These are phyloP conservation scores for Pyrochroa serraticornis DNA, from an alignment of 2,888 invertebrate species.

Conservation along the genomic window DNA sequence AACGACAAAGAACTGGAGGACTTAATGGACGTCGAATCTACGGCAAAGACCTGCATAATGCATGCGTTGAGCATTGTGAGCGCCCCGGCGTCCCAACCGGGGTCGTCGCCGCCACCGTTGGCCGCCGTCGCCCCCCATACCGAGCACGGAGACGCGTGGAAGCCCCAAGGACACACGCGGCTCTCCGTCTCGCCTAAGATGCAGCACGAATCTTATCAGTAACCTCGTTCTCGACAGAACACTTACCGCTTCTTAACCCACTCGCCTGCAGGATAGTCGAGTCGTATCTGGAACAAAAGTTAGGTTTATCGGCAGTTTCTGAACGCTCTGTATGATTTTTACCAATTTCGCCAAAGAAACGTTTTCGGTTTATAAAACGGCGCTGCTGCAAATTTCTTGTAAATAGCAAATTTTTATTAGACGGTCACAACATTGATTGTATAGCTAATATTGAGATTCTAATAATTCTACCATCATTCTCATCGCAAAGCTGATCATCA, in stretches of 20 bases:
- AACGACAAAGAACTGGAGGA: constrained; percentile 63
- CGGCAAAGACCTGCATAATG: constrained; percentile 62
- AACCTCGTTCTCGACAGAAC: constrained; percentile 9
- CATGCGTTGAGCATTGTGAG: constrained; percentile 64
- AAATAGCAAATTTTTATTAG: too few relatives aligned
- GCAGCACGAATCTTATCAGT: constrained; percentile 53
- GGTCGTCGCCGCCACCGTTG: constrained; percentile 53
- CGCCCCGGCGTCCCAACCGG: constrained; percentile 49
- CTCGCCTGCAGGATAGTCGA: too few relatives aligned
- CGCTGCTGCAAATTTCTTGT: too few relatives aligned
- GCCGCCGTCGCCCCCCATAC: constrained; percentile 53
- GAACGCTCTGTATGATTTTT: too few relatives aligned
- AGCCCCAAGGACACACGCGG: constrained; percentile 52
- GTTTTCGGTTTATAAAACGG: too few relatives aligned
- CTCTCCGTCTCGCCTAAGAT: constrained; percentile 48
- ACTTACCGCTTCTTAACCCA: constrained; percentile 4
- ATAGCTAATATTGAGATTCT: too few relatives aligned
- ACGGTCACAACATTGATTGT: too few relatives aligned
- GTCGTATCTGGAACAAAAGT: too few relatives aligned
- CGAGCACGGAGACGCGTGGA: constrained; percentile 53
- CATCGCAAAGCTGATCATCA: too few relatives aligned
- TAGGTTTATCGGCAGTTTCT: too few relatives aligned
- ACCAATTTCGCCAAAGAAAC: too few relatives aligned
- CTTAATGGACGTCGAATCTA: constrained; percentile 60
- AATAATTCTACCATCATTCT: too few relatives aligned